Conservation (phyloP, 30 jellyfish, hydroid and myxozoan genomes). For the Aurelia aurita region DNA sequence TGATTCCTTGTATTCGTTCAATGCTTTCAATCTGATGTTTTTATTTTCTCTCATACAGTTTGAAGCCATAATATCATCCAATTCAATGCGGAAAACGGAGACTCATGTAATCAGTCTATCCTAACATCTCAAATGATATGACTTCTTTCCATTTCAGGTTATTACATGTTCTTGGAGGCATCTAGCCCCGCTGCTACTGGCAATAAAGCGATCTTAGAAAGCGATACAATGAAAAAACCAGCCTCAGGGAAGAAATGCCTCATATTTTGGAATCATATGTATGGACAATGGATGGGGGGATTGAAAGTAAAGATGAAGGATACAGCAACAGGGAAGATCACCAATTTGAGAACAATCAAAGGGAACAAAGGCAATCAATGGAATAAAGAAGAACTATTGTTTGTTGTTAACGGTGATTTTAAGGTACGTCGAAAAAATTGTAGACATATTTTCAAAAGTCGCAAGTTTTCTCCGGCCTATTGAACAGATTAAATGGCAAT, state of each 20-base stretch:
- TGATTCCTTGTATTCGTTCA: too few relatives aligned
- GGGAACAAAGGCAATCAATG: conserved; percentile 70
- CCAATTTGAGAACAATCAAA: background rate
- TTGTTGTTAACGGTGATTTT: background rate
- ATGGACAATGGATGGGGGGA: conserved; percentile 51
- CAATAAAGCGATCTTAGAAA: conserved; percentile 32
- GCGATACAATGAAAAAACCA: conserved; percentile 29
- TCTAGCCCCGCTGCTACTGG: conserved; percentile 52
- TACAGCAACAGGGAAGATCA: conserved; percentile 6
- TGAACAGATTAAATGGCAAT: background rate
- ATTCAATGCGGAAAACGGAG: too few relatives aligned
- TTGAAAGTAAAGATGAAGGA: conserved; percentile 19
- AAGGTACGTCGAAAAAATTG: background rate
- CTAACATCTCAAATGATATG: background rate
- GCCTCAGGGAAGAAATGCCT: conserved; percentile 53
- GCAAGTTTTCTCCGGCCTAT: background rate
- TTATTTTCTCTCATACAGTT: too few relatives aligned
- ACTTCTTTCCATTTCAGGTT: conserved; percentile 26
- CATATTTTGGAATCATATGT: conserved; percentile 65
- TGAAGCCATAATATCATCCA: too few relatives aligned
- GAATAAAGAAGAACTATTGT: conserved; percentile 22
- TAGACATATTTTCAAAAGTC: background rate
- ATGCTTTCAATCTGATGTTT: too few relatives aligned
- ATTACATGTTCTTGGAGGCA: conserved; percentile 65
- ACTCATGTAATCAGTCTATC: background rate